Base-by-base conservation (phyloP, 2,888 invertebrate species). In the Rhabditophanes sp. region DNA sequence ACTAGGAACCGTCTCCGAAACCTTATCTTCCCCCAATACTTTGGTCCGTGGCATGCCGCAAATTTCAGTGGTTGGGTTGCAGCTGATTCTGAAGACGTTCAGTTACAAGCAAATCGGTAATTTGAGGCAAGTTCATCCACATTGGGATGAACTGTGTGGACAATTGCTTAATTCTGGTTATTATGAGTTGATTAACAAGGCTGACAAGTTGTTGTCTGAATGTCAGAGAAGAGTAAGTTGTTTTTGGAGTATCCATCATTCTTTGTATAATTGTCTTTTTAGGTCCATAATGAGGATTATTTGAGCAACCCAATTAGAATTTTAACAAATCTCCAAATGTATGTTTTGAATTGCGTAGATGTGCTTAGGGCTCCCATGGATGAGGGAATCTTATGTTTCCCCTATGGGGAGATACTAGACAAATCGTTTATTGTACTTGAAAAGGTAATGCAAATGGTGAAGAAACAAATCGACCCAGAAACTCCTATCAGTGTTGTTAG, bases 361-460 rank as follows among this genome's bases (percentile, higher is more conserved):
- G 42, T 55, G 9, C 48, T 60, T 46, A 42, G 60, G 33, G 56
- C 60, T 2, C 52, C 56, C 5, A 37, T 60, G 30, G 60, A 60
- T 36, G 60, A 60, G 46, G 60, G 57, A 52, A 56, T 60, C 18
- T 45, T 56, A 22, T 60, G 60, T 30, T 60, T 60, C 30, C 60
- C 60, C 2, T 60, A 60, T 33, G 60, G 60, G 11, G 29, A 46
- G 2, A 45, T 60, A 21, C 43, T 60, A 17, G 60, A 60, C 41
- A 46, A 47, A 30, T 45, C 54, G 9, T 53, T 55, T 24, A 27
- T 39, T 12, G 33, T 60, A 28, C 30, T 60, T 25, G 56, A 60
- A 28, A 39, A 35, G 22, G 41, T 44, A 19, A 48, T 48, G 8
- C 27, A 30, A 9, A 40, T 47, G 42, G 19, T 39, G 15, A 33